Base-by-base conservation (phyloP, 2,797 vertebrate genomes). In the Picus viridis region DNA sequence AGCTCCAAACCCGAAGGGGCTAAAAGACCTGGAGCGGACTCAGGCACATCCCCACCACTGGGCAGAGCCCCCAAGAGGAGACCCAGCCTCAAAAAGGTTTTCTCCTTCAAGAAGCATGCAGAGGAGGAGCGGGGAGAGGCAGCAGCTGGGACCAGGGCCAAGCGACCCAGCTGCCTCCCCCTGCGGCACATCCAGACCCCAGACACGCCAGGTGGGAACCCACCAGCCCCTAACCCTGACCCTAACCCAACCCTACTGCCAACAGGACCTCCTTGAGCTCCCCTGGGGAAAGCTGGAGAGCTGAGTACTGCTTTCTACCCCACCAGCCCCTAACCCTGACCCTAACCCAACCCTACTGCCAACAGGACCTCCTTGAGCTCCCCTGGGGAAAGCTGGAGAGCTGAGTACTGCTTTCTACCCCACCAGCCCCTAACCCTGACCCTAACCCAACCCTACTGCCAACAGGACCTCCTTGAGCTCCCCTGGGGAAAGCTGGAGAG, bases 151-250 rank as follows among this genome's bases (percentile, higher is more conserved):
- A 62, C 9, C 1, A 68, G 22, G 3, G 91, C 93, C 90, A 96
- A 92, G 59, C 92, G 87, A 4, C 97, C 98, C 67, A 47, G 75
- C 54, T 97, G 98, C 41, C 95, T 98, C 13, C 97, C 96, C 36
- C 30, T 97, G 57, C 64, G 93, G 51, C 92, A 97, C 3, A 27
- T 93, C 59, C 94, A 89, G n/a, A 65, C 30, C 0, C 84, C 88
- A 0, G 92, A 94, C 19, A 12, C 8, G 0, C 30, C 93, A 95
- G 96, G 94, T 96, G 70, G 53, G 96, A 91, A 27, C 63, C 14
- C 20, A 4, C 3, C 27, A 27, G 9, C 45, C 41, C 62, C 36
- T 9, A 16, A 2, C 32, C 53, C 16, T 16, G 4, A 1, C 27
- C 91, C 71, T 15, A 26, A 54, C 5, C 71, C 83, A 24, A 7